Percentiles rank a stretch among this genome's conserved stretches.
phyloP scores from a whole-genome alignment of 2,888 invertebrate genomes.

The Tubulanus polymorphus region DNA sequence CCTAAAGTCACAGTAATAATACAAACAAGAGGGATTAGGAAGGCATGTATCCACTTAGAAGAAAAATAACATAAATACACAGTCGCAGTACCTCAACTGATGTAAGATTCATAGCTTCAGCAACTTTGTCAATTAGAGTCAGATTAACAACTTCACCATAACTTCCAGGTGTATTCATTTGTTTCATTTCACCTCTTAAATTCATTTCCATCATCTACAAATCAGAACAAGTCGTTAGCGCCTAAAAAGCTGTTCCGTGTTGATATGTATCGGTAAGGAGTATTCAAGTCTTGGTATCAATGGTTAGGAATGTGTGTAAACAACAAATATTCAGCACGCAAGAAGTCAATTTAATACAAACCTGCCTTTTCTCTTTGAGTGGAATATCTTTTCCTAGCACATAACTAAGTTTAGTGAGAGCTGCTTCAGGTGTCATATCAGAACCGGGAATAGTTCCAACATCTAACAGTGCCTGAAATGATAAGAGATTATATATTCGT shows the following conservation, averaged over 20 bases:
- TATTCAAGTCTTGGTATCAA: neutral
- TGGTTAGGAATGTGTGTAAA: too few species aligned
- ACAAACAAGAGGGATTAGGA: too few species aligned
- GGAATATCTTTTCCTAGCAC: conserved; percentile 71
- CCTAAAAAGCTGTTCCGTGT: too few species aligned
- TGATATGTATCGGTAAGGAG: neutral
- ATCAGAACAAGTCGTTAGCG: neutral
- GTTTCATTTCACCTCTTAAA: conserved; percentile 38
- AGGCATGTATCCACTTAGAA: neutral
- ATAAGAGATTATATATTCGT: too few species aligned
- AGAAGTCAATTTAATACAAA: too few species aligned
- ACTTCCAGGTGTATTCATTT: conserved; percentile 21
- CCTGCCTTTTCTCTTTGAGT: conserved; percentile 47
- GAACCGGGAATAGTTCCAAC: conserved; percentile 74
- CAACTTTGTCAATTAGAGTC: conserved; percentile 61
- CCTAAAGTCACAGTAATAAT: conserved; percentile 20
- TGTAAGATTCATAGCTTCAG: conserved; percentile 59
- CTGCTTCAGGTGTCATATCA: conserved; percentile 93
- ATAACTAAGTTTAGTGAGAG: conserved; percentile 84
- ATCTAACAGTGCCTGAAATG: conserved; percentile 59
- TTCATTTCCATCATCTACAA: conserved; percentile 35
- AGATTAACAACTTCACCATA: too few species aligned
- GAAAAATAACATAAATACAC: too few species aligned
- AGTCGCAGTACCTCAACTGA: conserved; percentile 56
- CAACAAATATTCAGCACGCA: too few species aligned